phyloP scores from a whole-genome alignment of 2,797 vertebrate genomes.

The Pseudochromis fuscus region DNA sequence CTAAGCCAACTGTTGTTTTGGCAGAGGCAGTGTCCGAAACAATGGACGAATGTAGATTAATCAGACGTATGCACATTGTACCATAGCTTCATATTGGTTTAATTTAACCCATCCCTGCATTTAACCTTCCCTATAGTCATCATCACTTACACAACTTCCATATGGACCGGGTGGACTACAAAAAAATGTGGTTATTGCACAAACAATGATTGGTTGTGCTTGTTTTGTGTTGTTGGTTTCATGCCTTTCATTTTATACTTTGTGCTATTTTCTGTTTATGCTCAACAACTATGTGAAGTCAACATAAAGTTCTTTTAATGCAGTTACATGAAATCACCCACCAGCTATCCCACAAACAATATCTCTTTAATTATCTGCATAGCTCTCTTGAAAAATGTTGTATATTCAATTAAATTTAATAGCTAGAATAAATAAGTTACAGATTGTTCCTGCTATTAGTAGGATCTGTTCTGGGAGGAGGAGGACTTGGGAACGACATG shows the following conservation, averaged over 20 bases:
- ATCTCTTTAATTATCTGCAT: neutral
- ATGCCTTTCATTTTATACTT: neutral
- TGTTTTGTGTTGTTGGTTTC: neutral
- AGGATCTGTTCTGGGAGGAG: neutral
- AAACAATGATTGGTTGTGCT: neutral
- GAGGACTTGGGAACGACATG: neutral
- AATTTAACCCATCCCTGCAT: neutral
- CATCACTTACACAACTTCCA: neutral
- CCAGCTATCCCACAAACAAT: constrained; percentile 7
- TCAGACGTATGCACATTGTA: neutral
- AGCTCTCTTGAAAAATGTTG: no score
- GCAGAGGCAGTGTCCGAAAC: no score
- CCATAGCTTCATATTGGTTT: constrained; percentile 4
- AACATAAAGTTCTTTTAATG: neutral
- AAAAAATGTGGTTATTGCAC: neutral
- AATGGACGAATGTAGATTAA: no score
- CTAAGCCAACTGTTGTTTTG: neutral
- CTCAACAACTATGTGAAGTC: no score
- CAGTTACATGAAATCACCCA: neutral
- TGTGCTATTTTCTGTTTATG: neutral
- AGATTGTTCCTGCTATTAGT: neutral
- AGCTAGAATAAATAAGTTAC: neutral
- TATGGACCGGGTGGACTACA: neutral
- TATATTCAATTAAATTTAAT: neutral
- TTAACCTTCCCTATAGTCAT: constrained; percentile 5